Evolutionary conservation across 2,113 vertebrate species (phyloP).

Genomic region (Dendrocopos noguchii): DNA sequence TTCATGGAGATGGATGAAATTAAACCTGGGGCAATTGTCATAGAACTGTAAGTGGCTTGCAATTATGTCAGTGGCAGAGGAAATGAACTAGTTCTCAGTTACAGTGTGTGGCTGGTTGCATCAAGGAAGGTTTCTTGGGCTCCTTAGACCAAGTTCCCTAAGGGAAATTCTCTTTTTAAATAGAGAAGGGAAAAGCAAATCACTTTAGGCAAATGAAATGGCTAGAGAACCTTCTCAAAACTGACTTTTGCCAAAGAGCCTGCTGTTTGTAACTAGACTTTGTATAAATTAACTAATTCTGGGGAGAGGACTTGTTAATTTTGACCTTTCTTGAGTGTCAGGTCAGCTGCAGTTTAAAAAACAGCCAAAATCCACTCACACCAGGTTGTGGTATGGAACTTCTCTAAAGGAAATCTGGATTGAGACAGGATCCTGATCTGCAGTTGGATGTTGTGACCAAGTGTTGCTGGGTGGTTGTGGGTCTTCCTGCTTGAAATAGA

Average conservation of each 20-base stretch:
- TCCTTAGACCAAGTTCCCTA: background rate
- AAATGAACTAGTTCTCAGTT: background rate
- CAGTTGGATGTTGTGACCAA: background rate
- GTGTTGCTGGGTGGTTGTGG: background rate
- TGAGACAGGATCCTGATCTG: background rate
- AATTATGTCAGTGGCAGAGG: background rate
- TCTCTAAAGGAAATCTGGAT: background rate
- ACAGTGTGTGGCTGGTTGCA: background rate
- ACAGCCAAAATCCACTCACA: background rate
- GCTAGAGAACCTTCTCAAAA: background rate
- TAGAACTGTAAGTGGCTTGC: conserved; percentile 91
- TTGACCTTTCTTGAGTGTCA: background rate
- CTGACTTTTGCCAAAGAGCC: background rate
- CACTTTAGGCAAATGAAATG: background rate
- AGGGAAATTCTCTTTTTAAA: background rate
- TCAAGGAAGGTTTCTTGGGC: background rate
- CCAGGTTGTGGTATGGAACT: background rate
- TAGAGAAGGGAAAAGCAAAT: background rate
- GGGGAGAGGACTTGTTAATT: background rate
- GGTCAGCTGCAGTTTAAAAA: background rate
- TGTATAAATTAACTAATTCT: background rate
- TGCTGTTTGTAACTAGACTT: background rate
- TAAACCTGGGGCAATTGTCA: conserved; percentile 92
- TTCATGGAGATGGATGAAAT: conserved; percentile 99
- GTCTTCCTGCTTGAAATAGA: background rate